Percentiles rank a stretch among this genome's conserved stretches.
phyloP scores from a whole-genome alignment of 2,797 vertebrate genomes.

The Centroberyx gerrardi region DNA sequence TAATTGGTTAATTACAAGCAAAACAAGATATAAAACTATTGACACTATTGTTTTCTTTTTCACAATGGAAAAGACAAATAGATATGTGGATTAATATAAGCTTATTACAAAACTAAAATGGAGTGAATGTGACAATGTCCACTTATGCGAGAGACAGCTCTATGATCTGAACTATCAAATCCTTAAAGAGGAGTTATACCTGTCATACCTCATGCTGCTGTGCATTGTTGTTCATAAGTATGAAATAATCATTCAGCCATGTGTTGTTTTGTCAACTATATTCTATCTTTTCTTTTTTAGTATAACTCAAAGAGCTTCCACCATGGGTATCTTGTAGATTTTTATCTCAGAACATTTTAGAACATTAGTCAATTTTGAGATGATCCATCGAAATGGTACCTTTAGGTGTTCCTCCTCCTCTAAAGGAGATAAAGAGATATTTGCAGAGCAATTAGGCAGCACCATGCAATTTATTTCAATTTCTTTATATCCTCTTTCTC shows the following conservation, averaged over 20 bases:
- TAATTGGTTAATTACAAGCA: no score
- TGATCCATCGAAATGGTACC: constrained; percentile 2
- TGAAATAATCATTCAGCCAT: no score
- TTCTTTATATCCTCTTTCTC: no score
- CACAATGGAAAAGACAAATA: not conserved
- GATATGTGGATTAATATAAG: no score
- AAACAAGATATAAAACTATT: no score
- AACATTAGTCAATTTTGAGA: constrained; percentile 8
- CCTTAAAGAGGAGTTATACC: no score
- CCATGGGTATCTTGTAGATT: not conserved
- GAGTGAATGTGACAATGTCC: no score
- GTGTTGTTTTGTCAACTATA: not conserved
- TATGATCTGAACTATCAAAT: no score
- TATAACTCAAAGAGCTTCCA: not conserved
- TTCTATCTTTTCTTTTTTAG: not conserved
- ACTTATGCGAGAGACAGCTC: no score
- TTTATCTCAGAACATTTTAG: not conserved
- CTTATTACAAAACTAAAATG: no score
- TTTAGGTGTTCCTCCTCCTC: not conserved
- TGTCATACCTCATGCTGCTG: no score
- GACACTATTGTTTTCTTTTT: not conserved
- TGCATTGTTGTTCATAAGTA: no score
- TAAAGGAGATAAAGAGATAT: not conserved
- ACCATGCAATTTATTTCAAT: not conserved
- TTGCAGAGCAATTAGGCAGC: not conserved